phyloP scores from a whole-genome alignment of 2,797 vertebrate species.

The Sebastiscus albofasciatus region DNA sequence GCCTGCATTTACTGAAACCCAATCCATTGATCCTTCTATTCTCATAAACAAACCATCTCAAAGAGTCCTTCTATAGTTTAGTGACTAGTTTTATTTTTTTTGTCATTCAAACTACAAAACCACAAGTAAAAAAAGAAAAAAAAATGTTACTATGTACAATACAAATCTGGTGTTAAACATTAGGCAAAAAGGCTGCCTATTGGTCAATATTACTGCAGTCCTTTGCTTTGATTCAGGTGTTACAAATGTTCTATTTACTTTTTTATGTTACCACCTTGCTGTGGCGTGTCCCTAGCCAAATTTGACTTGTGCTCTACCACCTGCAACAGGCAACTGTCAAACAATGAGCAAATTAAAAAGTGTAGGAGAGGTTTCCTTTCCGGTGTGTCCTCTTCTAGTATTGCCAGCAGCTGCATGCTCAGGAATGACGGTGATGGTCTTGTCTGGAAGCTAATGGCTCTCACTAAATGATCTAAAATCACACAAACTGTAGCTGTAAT shows the following conservation, averaged over 20 bases:
- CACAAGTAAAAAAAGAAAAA: not conserved
- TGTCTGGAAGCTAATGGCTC: not conserved
- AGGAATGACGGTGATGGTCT: not conserved
- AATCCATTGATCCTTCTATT: not conserved
- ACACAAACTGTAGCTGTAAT: not conserved
- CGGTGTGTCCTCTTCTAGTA: not conserved
- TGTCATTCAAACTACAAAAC: not conserved
- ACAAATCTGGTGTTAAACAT: not conserved
- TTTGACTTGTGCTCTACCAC: not conserved
- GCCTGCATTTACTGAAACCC: not conserved
- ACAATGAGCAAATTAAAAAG: not conserved
- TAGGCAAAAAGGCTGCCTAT: not conserved
- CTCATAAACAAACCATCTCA: not conserved
- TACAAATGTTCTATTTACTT: not conserved
- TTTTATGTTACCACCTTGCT: not conserved
- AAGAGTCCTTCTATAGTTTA: not conserved
- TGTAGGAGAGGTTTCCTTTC: not conserved
- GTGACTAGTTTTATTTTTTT: not conserved
- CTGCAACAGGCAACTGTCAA: not conserved
- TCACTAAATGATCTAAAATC: not conserved
- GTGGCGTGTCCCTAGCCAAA: not conserved
- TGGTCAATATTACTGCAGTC: not conserved
- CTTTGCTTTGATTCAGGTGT: not conserved
- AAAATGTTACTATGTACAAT: too few relatives aligned
- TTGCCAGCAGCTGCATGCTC: not conserved